Evolutionary conservation across 2,888 invertebrate genomes (phyloP), one percentile per base, ranked within the genome.

Genomic region (Drosophila glabriapex): DNA sequence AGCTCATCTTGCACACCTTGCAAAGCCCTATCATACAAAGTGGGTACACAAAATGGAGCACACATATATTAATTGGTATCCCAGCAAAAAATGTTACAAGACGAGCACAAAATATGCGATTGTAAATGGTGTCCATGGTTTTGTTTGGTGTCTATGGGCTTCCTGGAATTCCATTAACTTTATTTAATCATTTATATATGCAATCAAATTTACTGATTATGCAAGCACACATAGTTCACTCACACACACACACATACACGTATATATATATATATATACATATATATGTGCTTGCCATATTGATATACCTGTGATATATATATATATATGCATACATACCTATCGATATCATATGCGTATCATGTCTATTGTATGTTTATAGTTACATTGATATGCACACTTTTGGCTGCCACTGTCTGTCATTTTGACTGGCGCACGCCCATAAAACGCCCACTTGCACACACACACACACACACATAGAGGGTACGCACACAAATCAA

Each of bases 171-270:
- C 73, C 68, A 86, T 81, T 74, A 86, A 75, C 66, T 78, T 79
- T 73, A 75, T 86, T 84, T 87, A 89, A 79, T 89, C 82, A 89
- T 72, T 89, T 77, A 82, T 78, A 69, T 16, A 4, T 46, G 25
- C 79, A 89, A 85, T 85, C 82, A 82, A 86, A 82, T 84, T 73
- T 82, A 86, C 79, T 89, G 87, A 82, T 85, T 86, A 80, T 85
- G 75, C 62, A 80, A 59, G 61, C 68, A 66, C 39, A 68, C 69
- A 31, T 35, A 25, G 16, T 16, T 16, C 16, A 4, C 14, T 4
- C 22, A 22, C 41, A n/a, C n/a, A 12, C 12, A n/a, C 6, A 22
- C 3, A 12, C 12, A 22, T 12, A 22, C 1, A 46, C 0, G 14
- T 0, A n/a, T 0, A 10, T 0, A 41, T 9, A 19, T 9, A 39